Evolutionary conservation across 2,797 vertebrate genomes (phyloP).

Genomic region (Avahi laniger): DNA sequence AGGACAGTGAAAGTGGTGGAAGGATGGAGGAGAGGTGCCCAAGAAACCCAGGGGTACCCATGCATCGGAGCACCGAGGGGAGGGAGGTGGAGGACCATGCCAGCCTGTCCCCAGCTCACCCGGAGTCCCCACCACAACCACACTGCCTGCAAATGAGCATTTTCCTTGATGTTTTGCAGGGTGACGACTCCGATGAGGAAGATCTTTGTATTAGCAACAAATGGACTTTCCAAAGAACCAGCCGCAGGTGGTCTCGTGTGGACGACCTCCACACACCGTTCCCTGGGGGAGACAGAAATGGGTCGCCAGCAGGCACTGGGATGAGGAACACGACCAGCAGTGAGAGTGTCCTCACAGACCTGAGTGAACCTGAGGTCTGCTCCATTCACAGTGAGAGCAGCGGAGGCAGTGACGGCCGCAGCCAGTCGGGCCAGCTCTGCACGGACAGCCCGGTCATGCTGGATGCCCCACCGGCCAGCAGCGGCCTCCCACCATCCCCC

Average conservation of each 20-base stretch:
- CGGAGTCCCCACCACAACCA: rapidly evolving
- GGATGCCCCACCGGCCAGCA: constrained; percentile 82
- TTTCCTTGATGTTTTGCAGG: constrained; percentile 84
- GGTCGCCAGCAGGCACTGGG: constrained; percentile 85
- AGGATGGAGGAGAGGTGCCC: not conserved
- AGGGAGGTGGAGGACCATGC: rapidly evolving
- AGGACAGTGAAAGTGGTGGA: not conserved
- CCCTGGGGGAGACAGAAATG: constrained; percentile 85
- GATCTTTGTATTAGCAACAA: constrained; percentile 98
- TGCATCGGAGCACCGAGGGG: too few species aligned
- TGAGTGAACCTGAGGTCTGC: constrained; percentile 96
- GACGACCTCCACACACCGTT: constrained; percentile 92
- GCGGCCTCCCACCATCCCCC: constrained; percentile 82
- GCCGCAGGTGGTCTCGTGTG: constrained; percentile 96
- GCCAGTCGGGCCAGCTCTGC: constrained; percentile 81
- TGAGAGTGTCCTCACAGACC: constrained; percentile 96
- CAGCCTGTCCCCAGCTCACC: too few species aligned
- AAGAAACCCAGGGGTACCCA: rapidly evolving
- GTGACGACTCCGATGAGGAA: constrained; percentile 99
- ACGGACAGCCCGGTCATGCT: constrained; percentile 88
- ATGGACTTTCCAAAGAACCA: constrained; percentile 99
- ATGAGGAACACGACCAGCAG: constrained; percentile 95
- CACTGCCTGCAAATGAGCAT: rapidly evolving
- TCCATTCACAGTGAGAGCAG: constrained; percentile 97
- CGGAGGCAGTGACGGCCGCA: constrained; percentile 89